Percentiles rank a stretch among this genome's conserved stretches.
These are phyloP conservation scores for Ferrisia virgata DNA, from an alignment of 2,888 invertebrate species.

Conservation along the genomic window DNA sequence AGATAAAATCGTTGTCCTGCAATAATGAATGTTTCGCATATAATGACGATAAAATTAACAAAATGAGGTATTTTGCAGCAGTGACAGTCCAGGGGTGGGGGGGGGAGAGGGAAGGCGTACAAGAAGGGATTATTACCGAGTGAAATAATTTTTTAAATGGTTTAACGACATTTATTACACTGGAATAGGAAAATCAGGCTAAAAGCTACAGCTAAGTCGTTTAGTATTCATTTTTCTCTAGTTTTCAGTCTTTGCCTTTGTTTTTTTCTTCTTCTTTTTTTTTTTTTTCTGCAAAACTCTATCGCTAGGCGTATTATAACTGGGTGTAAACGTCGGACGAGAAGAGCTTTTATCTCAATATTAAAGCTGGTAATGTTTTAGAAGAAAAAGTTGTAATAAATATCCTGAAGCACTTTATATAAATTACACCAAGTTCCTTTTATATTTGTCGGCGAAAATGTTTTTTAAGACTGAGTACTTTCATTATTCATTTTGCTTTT, in stretches of 20 bases:
- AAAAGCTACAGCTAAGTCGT: constrained; percentile 20
- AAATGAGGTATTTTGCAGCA: neutral
- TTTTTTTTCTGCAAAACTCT: neutral
- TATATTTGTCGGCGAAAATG: constrained; percentile 33
- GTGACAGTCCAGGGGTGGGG: too few relatives aligned
- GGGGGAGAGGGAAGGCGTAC: neutral
- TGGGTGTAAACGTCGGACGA: constrained; percentile 26
- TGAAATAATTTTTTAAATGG: constrained; percentile 25
- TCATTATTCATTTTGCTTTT: constrained; percentile 30
- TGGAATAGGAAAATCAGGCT: constrained; percentile 5
- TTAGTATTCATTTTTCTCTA: constrained; percentile 27
- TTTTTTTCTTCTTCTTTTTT: neutral
- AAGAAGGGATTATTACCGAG: neutral
- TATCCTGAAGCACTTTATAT: constrained; percentile 27
- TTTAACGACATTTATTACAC: constrained; percentile 23
- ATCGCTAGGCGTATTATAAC: constrained; percentile 31
- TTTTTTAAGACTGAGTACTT: constrained; percentile 32
- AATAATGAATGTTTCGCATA: neutral
- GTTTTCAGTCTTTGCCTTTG: too few relatives aligned
- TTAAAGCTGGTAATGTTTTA: constrained; percentile 33
- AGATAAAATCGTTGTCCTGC: too few relatives aligned
- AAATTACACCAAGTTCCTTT: constrained; percentile 32
- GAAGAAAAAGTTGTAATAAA: constrained; percentile 33
- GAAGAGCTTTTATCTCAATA: constrained; percentile 32
- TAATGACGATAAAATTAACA: neutral